Evolutionary conservation across 2,888 invertebrate genomes (phyloP), one percentile per base, ranked within the genome.

Genomic region (Monoplex corrugatus): DNA sequence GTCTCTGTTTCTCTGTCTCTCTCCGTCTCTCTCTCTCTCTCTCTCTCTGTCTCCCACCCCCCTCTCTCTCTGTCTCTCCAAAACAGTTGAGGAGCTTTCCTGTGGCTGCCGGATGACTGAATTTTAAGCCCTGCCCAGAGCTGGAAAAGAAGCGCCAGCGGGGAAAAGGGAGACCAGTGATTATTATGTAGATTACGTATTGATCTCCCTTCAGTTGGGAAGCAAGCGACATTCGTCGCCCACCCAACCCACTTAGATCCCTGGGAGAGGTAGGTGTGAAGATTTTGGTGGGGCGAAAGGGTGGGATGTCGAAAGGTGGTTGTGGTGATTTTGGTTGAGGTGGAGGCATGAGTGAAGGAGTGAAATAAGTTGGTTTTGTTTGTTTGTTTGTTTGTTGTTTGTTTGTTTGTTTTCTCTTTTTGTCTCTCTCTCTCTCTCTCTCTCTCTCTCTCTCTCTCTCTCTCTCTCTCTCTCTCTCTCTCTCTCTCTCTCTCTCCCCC

Each of bases 181-280:
- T 68, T 68, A 68, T 68, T 68, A 68, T 68, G 68, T 32, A 68
- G 68, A 68, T 68, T 16, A 68, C 68, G 68, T 68, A 68, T 68
- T 68, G 68, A 68, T 68, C 68, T 68, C 68, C 68, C 68, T n/a
- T 68, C 3, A 32, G 68, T 32, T 50, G n/a, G n/a, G n/a, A n/a
- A n/a, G n/a, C n/a, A n/a, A n/a, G n/a, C n/a, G n/a, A n/a, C n/a
- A n/a, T n/a, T n/a, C n/a, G n/a, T n/a, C n/a, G n/a, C n/a, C n/a
- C n/a, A n/a, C n/a, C n/a, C n/a, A n/a, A n/a, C n/a, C n/a, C n/a
- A n/a, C n/a, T n/a, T n/a, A n/a, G n/a, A n/a, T n/a, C n/a, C n/a
- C n/a, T n/a, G n/a, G n/a, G n/a, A n/a, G n/a, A n/a, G n/a, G n/a
- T n/a, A n/a, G n/a, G n/a, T n/a, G n/a, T n/a, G n/a, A n/a, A n/a